phyloP scores from a whole-genome alignment of 2,888 invertebrate species.

The Tenthredo scrophulariae region DNA sequence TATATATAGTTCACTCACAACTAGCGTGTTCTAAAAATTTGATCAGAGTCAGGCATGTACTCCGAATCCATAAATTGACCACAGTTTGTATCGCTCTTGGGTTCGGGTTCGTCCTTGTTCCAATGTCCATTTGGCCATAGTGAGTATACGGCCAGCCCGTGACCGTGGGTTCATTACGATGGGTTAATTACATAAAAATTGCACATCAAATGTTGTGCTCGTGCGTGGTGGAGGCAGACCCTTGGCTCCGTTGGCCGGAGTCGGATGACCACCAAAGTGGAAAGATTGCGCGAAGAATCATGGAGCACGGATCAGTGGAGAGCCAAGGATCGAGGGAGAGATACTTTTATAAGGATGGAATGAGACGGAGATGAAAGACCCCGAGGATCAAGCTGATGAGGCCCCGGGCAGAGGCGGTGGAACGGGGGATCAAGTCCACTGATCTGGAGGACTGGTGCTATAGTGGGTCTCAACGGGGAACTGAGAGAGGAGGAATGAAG shows the following conservation, averaged over 20 bases:
- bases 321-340: background rate
- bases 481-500: background rate
- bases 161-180: constrained; percentile 34
- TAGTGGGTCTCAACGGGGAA: background rate
- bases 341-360: background rate
- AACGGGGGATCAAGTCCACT: constrained; percentile 15
- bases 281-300: constrained; percentile 19
- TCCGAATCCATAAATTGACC: background rate
- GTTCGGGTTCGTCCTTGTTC: background rate
- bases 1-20: constrained; percentile 64
- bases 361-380: background rate
- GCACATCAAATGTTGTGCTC: constrained; percentile 36
- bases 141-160: background rate
- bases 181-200: constrained; percentile 49
- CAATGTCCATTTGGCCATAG: background rate
- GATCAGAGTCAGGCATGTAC: background rate
- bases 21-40: constrained; percentile 64
- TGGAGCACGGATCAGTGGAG: background rate
- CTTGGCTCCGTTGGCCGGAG: background rate
- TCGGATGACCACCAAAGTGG: constrained; percentile 49
- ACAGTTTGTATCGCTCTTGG: background rate
- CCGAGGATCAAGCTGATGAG: constrained; percentile 35
- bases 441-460: background rate
- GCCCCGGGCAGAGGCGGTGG: constrained; percentile 16
- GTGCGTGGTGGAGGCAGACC: constrained; percentile 39